Conservation (phyloP, 2,113 vertebrate species). For the Catharus fuscescens region DNA sequence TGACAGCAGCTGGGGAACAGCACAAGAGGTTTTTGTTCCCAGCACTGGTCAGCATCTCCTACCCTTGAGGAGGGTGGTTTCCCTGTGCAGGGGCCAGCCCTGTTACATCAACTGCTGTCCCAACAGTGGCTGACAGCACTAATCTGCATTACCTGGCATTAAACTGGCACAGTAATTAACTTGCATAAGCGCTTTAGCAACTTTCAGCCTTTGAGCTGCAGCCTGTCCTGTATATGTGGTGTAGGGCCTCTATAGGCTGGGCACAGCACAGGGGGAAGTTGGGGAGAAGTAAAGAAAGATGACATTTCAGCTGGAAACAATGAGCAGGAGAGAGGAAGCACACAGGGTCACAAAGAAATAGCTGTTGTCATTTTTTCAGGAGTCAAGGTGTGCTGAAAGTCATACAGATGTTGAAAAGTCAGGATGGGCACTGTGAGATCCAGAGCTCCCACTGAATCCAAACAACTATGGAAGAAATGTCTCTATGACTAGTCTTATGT, state of each 20-base stretch:
- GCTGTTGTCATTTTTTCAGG: background rate
- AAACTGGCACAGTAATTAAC: conserved; percentile 58
- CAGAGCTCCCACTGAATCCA: background rate
- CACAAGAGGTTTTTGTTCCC: background rate
- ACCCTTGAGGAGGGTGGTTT: background rate
- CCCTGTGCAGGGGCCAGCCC: background rate
- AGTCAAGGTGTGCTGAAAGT: background rate
- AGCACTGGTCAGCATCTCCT: background rate
- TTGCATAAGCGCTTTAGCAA: conserved; percentile 66
- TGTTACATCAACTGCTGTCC: background rate
- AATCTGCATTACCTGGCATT: conserved; percentile 70
- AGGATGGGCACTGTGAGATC: background rate
- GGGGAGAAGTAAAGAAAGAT: background rate
- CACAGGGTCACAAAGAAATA: background rate
- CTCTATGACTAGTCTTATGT: background rate
- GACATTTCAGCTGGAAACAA: background rate
- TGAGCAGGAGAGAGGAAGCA: background rate
- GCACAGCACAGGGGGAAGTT: rapidly evolving
- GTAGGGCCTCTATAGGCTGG: background rate
- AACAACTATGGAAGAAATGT: background rate
- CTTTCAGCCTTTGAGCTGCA: conserved; percentile 15
- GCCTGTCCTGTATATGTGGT: background rate
- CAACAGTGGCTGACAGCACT: conserved; percentile 16
- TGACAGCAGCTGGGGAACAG: background rate
- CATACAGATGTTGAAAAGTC: background rate